A percentile compares a stretch with the other conserved stretches of the same genome.
Conservation (phyloP, 2,888 invertebrate species). For the Cyclophora albipunctata region DNA sequence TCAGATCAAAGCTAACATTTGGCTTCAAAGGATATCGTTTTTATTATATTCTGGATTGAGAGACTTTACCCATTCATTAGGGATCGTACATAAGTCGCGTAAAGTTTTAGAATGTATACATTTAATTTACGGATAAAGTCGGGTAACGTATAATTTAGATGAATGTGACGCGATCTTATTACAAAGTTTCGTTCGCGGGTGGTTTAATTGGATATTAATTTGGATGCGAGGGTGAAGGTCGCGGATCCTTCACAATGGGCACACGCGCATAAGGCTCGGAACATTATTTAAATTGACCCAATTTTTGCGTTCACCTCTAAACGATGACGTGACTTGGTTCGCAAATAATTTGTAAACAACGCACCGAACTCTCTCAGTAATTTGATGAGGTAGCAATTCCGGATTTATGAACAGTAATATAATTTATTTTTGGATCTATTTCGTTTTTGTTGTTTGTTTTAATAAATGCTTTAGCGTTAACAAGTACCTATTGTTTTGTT, state of each 20-base stretch:
- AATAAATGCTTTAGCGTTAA: too few species aligned
- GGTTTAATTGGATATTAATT: not conserved
- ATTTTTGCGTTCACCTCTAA: constrained; percentile 40
- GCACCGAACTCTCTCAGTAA: constrained; percentile 39
- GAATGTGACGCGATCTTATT: too few species aligned
- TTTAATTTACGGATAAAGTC: too few species aligned
- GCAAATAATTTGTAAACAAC: constrained; percentile 53
- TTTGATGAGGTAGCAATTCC: constrained; percentile 49
- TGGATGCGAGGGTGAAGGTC: not conserved
- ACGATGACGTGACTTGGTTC: constrained; percentile 47
- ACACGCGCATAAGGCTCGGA: constrained; percentile 10
- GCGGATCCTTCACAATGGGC: not conserved
- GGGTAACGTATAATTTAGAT: too few species aligned
- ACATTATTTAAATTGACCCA: constrained; percentile 44
- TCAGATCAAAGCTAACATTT: not conserved
- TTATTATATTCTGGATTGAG: too few species aligned
- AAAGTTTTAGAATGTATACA: too few species aligned
- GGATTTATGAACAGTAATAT: constrained; percentile 36
- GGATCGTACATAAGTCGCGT: too few species aligned
- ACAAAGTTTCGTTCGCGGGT: too few species aligned
- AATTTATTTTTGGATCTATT: constrained; percentile 27
- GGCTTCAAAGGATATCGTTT: not conserved
- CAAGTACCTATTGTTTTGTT: too few species aligned
- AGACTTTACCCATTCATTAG: too few species aligned
- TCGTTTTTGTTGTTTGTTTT: constrained; percentile 7